These are phyloP conservation scores for Andinoacara biseriatus DNA, from an alignment of 2,113 vertebrate species.

Conservation along the genomic window DNA sequence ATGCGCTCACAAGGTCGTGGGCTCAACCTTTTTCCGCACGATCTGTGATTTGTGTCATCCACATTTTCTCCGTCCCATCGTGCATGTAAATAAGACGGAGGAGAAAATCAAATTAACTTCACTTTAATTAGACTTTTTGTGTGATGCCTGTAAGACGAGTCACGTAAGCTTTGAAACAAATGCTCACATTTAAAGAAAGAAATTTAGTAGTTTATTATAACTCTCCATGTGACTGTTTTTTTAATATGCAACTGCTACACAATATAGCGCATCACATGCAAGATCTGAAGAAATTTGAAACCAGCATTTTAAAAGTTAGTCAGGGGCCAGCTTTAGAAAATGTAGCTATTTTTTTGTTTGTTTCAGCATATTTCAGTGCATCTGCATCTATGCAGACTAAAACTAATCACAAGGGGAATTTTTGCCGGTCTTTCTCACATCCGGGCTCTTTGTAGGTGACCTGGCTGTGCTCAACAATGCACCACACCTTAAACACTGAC, in stretches of 20 bases:
- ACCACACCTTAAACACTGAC: constrained; percentile 14
- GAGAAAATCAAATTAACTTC: neutral
- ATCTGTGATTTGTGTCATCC: neutral
- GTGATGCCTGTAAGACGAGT: neutral
- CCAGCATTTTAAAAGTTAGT: neutral
- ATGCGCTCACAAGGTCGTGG: neutral
- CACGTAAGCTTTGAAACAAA: neutral
- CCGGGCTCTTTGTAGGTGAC: constrained; percentile 10
- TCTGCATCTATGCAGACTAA: neutral
- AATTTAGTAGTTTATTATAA: neutral
- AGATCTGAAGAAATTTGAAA: neutral
- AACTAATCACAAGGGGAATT: neutral
- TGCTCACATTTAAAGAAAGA: neutral
- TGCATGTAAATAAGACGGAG: neutral
- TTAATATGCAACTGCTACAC: neutral
- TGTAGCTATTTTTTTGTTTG: neutral
- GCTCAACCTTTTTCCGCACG: neutral
- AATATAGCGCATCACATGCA: neutral
- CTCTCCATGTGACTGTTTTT: neutral
- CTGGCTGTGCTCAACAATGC: constrained; percentile 32
- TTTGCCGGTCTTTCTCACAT: neutral
- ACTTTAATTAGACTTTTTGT: neutral
- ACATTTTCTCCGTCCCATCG: neutral
- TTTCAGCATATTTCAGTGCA: neutral
- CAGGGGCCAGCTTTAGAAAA: neutral